phyloP scores from a whole-genome alignment of 1,140 invertebrate species.

The Triops cancriformis region DNA sequence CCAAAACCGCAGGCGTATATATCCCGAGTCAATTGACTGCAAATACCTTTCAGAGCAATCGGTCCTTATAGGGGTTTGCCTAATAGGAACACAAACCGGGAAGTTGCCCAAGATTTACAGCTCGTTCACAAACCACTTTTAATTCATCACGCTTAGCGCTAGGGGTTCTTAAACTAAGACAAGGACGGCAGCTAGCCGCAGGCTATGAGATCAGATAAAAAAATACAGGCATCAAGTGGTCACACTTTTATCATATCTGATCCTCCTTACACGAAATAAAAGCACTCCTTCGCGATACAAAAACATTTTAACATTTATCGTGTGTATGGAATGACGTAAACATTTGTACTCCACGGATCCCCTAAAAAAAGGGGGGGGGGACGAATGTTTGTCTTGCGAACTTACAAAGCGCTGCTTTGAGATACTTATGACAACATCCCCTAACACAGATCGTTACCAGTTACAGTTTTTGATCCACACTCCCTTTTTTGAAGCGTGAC shows the following conservation, averaged over 20 bases:
- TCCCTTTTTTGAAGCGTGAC: background rate
- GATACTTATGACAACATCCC: no score
- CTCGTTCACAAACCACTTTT: background rate
- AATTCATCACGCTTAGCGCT: background rate
- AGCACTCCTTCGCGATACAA: background rate
- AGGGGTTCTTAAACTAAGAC: background rate
- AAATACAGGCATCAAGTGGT: background rate
- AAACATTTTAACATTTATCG: no score
- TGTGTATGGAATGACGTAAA: no score
- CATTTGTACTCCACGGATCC: no score
- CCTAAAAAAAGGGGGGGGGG: no score
- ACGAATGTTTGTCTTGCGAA: no score
- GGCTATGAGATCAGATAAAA: background rate
- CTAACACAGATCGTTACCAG: no score
- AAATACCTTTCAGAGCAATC: background rate
- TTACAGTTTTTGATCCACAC: no score
- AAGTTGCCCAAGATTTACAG: background rate
- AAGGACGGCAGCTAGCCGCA: background rate
- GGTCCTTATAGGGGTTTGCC: background rate
- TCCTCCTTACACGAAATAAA: background rate
- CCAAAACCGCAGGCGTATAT: background rate
- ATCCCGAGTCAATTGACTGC: background rate
- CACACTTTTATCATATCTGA: slow-evolving; percentile 8
- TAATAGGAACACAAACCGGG: background rate
- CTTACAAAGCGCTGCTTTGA: no score